phyloP scores from a whole-genome alignment of 2,797 vertebrate species.

The Euthynnus affinis region DNA sequence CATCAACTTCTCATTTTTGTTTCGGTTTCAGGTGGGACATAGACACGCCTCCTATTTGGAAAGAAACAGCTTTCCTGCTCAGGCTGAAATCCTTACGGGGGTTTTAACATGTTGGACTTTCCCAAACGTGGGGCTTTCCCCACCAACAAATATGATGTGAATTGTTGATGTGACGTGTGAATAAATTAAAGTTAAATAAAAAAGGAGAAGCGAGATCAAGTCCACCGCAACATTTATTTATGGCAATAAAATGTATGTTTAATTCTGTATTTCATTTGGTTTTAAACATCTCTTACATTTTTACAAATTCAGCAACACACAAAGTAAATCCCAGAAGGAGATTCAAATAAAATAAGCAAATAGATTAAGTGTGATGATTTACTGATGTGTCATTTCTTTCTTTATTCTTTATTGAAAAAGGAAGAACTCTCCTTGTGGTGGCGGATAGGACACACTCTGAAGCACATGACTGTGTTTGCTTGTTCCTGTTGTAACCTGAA shows the following conservation, averaged over 20 bases:
- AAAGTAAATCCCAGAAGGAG: not conserved
- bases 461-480: constrained; percentile 32
- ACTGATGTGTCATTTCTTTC: not conserved
- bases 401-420: constrained; percentile 18
- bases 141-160: not conserved
- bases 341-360: not conserved
- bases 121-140: constrained; percentile 52
- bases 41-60: not conserved
- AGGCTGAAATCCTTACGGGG: not conserved
- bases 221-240: not conserved
- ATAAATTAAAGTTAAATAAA: no score
- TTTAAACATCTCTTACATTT: no score
- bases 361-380: not conserved
- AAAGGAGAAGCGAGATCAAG: not conserved
- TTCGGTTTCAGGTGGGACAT: constrained; percentile 13
- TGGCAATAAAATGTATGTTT: not conserved
- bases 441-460: not conserved
- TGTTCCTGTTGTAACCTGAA: constrained; percentile 35
- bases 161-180: not conserved
- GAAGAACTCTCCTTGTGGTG: not conserved
- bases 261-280: not conserved
- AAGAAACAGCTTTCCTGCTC: not conserved
- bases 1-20: not conserved
- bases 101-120: constrained; percentile 32
- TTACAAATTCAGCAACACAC: no score